Evolutionary conservation across 2,113 vertebrate genomes (phyloP), one percentile per base, ranked within the genome.

Genomic region (Boulengeromyrus knoepffleri): DNA sequence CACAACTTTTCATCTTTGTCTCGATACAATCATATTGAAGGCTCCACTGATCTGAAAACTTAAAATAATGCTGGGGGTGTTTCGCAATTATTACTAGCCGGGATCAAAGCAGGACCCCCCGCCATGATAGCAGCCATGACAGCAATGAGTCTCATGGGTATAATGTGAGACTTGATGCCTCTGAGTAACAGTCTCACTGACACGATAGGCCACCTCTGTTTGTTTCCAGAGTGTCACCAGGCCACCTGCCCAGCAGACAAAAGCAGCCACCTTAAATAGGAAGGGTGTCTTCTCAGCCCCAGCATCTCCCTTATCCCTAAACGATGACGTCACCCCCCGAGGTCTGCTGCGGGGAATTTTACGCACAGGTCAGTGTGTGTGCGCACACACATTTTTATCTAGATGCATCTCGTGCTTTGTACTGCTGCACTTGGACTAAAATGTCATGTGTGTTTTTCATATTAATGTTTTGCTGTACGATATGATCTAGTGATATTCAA

Each of bases 271-370:
- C 0, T 10, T 87, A 36, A n/a, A 58, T 3, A 88, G 24, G 70
- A 92, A 3, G 50, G 21, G 0, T 1, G 89, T 85, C 39, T 83
- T 86, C 0, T 85, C 91, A 3, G 74, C 80, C 0, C 77, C 49
- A 1, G 27, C 70, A 5, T 1, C 91, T 10, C 5, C 91, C 1
- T 92, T 94, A 0, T 0, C 92, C 46, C 42, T 94, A 19, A 90
- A 92, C 1, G 92, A 95, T 12, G 94, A 89, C 52, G 89, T 94
- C 52, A 95, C 96, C n/a, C 94, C 95, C 0, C 93, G 96, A n/a
- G 92, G 93, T 13, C 91, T 96, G 50, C 94, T 96, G 58, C 93
- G 36, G 91, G 94, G 95, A 39, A 95, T 96, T 87, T 90, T 96
- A 66, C 94, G 49, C 49, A 96, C 31, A 47, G 88, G 89, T 53